Evolutionary conservation across 1,140 invertebrate species (phyloP), one percentile per base, ranked within the genome.

Genomic region (Frieseomelitta varia): DNA sequence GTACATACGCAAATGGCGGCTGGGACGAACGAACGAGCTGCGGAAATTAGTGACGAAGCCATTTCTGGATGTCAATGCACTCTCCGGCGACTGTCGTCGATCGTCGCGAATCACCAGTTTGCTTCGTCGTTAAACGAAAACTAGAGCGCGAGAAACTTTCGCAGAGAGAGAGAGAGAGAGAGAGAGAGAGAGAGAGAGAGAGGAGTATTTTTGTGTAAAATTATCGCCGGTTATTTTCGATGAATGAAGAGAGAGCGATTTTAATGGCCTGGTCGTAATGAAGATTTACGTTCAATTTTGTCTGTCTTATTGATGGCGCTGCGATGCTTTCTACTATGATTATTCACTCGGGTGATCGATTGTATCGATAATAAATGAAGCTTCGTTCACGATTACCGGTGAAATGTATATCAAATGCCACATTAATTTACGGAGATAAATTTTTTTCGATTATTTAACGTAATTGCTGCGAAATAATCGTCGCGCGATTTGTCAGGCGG

Each of bases 11-110:
- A 68, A 82, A 82, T 67, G 80, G 61, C 51, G 51, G 21, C 39
- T 34, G 68, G 47, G 58, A 74, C 72, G 69, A 21, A 14, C 47
- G 8, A 6, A 51, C 55, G 55, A 51, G 19, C 21, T 63, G 51
- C 61, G 73, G 80, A 82, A 82, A 82, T 82, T 82, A 82, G 72
- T 56, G 63, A 82, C 61, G 79, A 81, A 74, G 79, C 79, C 71
- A 81, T 65, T 81, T 74, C 24, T 74, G 17, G 56, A 53, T 63
- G 69, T 74, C 69, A 65, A 61, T 58, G 79, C 27, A 51, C 55
- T 30, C 8, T 47, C 39, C 34, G 17, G 17, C 21, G 68, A 51
- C 30, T 30, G 51, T 1, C 4, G 11, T 12, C 21, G 27, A 24
- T 30, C 27, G 27, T 56, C 39, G 74, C n/a, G 10, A 39, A 47